Evolutionary conservation across 2,113 vertebrate species (phyloP).

Genomic region (Zeus faber): DNA sequence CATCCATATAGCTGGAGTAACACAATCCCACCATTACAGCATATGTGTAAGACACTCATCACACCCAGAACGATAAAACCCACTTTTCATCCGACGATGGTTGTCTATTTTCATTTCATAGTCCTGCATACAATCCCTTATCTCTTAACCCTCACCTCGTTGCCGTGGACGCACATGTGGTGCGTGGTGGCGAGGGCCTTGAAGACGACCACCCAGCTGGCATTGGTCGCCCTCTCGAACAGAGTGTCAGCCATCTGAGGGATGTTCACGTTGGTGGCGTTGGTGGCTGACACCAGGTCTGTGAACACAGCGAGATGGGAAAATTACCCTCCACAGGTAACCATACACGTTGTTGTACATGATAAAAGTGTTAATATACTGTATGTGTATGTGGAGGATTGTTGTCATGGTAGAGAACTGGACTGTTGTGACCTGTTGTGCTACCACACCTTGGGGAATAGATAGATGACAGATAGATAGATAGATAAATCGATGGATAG

Average conservation of each 20-base stretch:
- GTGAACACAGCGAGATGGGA: slow-evolving; percentile 23
- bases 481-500: too few species aligned
- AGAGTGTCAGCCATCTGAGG: slow-evolving; percentile 87
- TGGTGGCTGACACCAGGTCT: slow-evolving; percentile 98
- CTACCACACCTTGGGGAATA: too few species aligned
- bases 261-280: slow-evolving; percentile 98
- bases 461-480: too few species aligned
- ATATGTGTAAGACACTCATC: too few species aligned
- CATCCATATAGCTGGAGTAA: background rate
- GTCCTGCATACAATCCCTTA: too few species aligned
- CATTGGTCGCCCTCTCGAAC: slow-evolving; percentile 80
- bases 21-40: too few species aligned
- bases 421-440: too few species aligned
- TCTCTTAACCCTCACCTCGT: slow-evolving; percentile 91
- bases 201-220: slow-evolving; percentile 99
- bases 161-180: slow-evolving; percentile 97
- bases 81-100: too few species aligned
- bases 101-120: too few species aligned
- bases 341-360: too few species aligned
- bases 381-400: background rate
- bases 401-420: background rate
- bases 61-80: too few species aligned
- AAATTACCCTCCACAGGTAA: background rate
- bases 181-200: slow-evolving; percentile 96
- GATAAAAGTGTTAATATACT: too few species aligned